A percentile compares a stretch with the other conserved stretches of the same genome.
These are phyloP conservation scores for Schizopygopsis pylzovi DNA, from an alignment of 2,797 vertebrate genomes.

Conservation along the genomic window DNA sequence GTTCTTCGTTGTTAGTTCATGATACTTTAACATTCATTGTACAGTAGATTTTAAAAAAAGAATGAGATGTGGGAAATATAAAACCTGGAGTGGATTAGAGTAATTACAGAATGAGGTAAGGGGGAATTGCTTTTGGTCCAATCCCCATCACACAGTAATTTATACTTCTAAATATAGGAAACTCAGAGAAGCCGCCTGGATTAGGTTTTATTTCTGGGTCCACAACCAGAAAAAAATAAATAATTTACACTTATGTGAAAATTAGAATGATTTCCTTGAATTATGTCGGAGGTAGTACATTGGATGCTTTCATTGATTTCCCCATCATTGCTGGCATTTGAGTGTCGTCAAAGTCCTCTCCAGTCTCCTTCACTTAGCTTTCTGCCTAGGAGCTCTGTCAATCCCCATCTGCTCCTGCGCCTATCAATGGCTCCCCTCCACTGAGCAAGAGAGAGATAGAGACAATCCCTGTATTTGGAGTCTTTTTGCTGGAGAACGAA, in stretches of 20 bases:
- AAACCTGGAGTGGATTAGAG: not conserved
- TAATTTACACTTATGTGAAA: constrained; percentile 66
- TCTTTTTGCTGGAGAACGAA: constrained; percentile 63
- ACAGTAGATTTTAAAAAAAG: not conserved
- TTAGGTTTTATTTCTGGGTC: not conserved
- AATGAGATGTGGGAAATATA: not conserved
- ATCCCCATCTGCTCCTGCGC: constrained; percentile 78
- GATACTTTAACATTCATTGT: not conserved
- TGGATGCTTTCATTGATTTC: constrained; percentile 77
- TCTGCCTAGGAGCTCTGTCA: constrained; percentile 76
- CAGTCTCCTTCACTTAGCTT: constrained; percentile 81
- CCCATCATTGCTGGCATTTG: constrained; percentile 75
- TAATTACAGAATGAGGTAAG: not conserved
- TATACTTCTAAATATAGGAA: constrained; percentile 4
- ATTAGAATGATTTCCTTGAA: constrained; percentile 66
- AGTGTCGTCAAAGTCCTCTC: constrained; percentile 73
- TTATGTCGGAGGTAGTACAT: constrained; percentile 67
- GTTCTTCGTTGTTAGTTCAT: not conserved
- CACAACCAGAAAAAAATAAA: constrained; percentile 53
- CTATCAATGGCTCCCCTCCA: constrained; percentile 76
- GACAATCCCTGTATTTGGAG: constrained; percentile 73
- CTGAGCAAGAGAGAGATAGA: constrained; percentile 62
- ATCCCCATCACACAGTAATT: not conserved
- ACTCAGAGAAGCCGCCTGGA: not conserved
- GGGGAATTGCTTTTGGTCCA: not conserved